phyloP scores from a whole-genome alignment of 2,888 invertebrate species.

The Penaeus monodon region DNA sequence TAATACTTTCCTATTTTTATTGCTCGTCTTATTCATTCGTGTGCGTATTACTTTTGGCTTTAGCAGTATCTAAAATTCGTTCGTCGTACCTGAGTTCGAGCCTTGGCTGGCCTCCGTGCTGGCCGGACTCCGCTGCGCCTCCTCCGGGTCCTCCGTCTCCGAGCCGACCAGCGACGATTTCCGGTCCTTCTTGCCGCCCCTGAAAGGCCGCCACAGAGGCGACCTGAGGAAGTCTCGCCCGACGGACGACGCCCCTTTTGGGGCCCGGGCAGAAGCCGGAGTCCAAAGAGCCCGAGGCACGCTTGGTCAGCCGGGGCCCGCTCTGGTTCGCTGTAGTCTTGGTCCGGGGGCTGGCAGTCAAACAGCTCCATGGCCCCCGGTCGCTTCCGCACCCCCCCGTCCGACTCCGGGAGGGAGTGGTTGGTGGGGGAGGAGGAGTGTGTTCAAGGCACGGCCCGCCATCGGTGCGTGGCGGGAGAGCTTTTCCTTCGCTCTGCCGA shows the following conservation, averaged over 20 bases:
- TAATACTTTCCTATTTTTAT: no score
- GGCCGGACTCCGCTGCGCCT: no score
- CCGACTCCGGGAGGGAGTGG: not conserved
- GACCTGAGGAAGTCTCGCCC: conserved; percentile 33
- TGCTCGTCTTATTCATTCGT: no score
- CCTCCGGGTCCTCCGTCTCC: no score
- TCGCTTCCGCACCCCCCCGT: not conserved
- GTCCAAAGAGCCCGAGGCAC: conserved; percentile 40
- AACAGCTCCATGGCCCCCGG: conserved; percentile 3
- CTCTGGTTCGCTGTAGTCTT: not conserved
- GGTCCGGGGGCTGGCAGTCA: no score
- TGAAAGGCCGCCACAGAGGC: conserved; percentile 34
- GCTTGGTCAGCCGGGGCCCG: conserved; percentile 24
- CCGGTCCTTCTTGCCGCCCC: no score
- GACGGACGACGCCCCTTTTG: not conserved
- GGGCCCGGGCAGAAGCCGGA: conserved; percentile 37
- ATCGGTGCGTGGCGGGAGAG: not conserved
- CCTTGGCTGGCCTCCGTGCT: no score
- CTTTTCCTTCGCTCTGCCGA: not conserved
- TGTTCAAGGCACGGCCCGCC: conserved; percentile 21
- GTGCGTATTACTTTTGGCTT: no score
- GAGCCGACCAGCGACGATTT: no score
- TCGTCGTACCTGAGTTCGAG: no score
- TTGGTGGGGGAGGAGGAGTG: conserved; percentile 35
- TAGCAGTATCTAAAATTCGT: no score